Evolutionary conservation across 2,113 vertebrate species (phyloP).

Genomic region (Chaetops frenatus): DNA sequence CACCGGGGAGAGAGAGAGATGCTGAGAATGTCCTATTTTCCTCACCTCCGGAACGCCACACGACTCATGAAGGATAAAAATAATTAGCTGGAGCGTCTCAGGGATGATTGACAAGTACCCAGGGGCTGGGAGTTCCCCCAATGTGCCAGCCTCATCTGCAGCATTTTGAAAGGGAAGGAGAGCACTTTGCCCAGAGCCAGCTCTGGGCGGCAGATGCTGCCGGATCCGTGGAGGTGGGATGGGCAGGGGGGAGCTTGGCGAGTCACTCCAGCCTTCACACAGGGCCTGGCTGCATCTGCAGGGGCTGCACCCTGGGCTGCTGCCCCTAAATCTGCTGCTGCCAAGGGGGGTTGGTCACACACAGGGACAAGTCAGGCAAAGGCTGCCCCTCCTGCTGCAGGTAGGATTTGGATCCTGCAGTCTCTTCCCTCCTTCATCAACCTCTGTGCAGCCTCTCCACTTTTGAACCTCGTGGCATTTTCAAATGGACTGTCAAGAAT

Average conservation of each 20-base stretch:
- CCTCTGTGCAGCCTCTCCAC: neutral
- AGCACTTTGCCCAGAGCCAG: neutral
- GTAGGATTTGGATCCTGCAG: fast-evolving
- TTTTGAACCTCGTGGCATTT: neutral
- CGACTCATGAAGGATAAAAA: neutral
- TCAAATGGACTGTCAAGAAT: neutral
- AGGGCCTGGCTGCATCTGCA: fast-evolving
- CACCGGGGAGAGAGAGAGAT: neutral
- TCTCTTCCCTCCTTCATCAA: neutral
- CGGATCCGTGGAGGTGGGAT: fast-evolving
- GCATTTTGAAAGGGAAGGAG: neutral
- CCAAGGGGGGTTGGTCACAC: neutral
- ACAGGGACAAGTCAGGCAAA: neutral
- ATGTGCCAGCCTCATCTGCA: neutral
- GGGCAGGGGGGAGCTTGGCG: neutral
- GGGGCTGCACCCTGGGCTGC: neutral
- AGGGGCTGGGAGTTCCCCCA: neutral
- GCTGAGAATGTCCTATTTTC: neutral
- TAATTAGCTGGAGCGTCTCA: neutral
- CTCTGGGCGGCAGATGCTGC: fast-evolving
- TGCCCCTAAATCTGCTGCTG: neutral
- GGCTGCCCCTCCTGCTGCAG: neutral
- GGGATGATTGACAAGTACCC: neutral
- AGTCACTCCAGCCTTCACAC: neutral
- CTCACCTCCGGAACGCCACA: neutral